Base-by-base conservation (phyloP, 2,888 invertebrate genomes). In the Limenitis camilla region DNA sequence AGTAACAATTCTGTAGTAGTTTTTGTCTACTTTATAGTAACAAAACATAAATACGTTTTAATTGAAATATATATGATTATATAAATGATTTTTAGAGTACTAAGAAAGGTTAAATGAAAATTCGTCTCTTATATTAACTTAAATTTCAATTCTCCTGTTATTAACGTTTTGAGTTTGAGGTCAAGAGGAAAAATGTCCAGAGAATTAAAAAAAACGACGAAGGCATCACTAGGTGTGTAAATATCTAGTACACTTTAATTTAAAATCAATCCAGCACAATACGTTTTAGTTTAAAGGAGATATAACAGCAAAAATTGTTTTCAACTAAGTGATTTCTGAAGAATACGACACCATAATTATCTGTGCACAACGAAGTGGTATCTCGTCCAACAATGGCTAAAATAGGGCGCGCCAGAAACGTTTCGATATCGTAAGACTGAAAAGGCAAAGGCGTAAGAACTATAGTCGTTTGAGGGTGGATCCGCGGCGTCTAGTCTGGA, bases 361-460 rank as follows among this genome's bases (percentile, higher is more conserved):
- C 63, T 60, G 58, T 66, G 67, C 65, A 61, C 58, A 64, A 65
- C 64, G 61, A 63, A 72, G 70, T 70, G 69, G 71, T 68, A 67
- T 68, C 63, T 66, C 68, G 66, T 65, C 67, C 71, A 72, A 74
- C 72, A 76, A 78, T 72, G 63, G 74, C 71, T 72, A 67, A 49
- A 53, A 53, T 53, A 45, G 53, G 40, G 31, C 43, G 49, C 28
- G 30, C 36, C 38, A 8, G 40, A 30, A 41, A 41, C 28, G 32
- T 28, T 29, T 45, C 28, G 33, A 36, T 31, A 41, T 48, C 43
- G 43, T 43, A 51, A 40, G 30, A 41, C 42, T 43, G 35, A 51
- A 19, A 19, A 33, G 10, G 40, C 42, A 19, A 8, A 28, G 51
- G 9, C 35, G 19, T 51, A 55, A 51, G 43, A 51, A 10, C 43